Base-by-base conservation (phyloP, 1,140 invertebrate genomes). In the Lasioglossum albipes region DNA sequence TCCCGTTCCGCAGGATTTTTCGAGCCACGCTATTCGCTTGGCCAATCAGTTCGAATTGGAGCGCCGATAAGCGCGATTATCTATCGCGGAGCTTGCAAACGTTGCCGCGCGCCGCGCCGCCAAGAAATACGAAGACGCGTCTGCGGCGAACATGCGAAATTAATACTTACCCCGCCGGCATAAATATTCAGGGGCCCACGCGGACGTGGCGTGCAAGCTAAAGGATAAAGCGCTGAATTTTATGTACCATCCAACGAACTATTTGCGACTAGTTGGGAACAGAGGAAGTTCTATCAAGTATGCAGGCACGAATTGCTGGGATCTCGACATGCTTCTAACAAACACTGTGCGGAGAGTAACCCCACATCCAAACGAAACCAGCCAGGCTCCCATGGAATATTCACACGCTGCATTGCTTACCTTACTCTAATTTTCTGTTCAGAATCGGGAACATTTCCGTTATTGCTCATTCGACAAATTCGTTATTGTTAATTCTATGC, bases 101-200 rank as follows among this genome's bases (percentile, higher is more conserved):
- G 36, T 5, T 36, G 36, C 36, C 36, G 36, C 45, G 45, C 45
- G 45, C 12, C 45, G 45, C 45, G 45, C 1, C 7, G 45, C 45
- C 45, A 13, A 49, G 45, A 49, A 10, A 49, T 49, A 45, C 10
- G 10, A 12, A 13, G 42, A 49, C 10, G 18, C 16, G 22, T 31
- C 57, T 68, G 22, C 12, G 36, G 36, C 9, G 12, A 45, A 54
- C 66, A 65, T 68, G 70, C 75, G 67, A 70, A 82, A 83, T 68
- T 69, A 52, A 83, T 67, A 78, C 81, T 84, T 84, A 83, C 79
- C 82, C 71, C 52, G 31, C n/a, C 13, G 62, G 42, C 61, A 78
- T 65, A 74, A 72, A 82, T 81, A 83, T 79, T 69, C 31, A 74
- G 78, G 49, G n/a, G 20, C 49, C 59, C 75, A 67, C 62, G 27